Percentiles rank a stretch among this genome's conserved stretches.
Evolutionary conservation across 64 coral and sea anemone species (phyloP).

Genomic region (Acropora yongei): DNA sequence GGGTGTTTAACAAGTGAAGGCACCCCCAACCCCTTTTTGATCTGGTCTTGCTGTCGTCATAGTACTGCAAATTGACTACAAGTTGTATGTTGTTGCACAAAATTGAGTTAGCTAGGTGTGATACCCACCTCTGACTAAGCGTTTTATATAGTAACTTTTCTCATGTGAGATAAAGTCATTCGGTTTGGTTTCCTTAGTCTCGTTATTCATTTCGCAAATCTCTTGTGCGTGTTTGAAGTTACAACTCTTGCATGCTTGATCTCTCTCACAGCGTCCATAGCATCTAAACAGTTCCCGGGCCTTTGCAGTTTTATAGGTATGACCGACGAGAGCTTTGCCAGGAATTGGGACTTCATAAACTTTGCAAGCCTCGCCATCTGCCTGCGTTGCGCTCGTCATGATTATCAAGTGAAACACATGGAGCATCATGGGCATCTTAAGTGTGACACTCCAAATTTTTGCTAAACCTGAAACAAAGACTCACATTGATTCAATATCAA

Average conservation of each 20-base stretch:
- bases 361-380: neutral
- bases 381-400: neutral
- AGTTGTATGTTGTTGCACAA: no score
- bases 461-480: no score
- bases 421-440: neutral
- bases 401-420: neutral
- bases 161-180: neutral
- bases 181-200: neutral
- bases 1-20: no score
- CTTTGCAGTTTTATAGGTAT: neutral
- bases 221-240: neutral
- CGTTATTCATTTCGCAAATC: neutral
- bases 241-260: neutral
- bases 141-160: neutral
- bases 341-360: neutral
- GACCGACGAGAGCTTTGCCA: neutral
- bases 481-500: no score
- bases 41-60: no score
- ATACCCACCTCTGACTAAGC: neutral
- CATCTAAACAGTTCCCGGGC: neutral
- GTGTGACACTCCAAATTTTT: no score
- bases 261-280: neutral
- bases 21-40: no score
- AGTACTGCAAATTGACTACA: no score
- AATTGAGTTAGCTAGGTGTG: no score